These are phyloP conservation scores for Sisor rabdophorus DNA, from an alignment of 2,113 vertebrate species.

Conservation along the genomic window DNA sequence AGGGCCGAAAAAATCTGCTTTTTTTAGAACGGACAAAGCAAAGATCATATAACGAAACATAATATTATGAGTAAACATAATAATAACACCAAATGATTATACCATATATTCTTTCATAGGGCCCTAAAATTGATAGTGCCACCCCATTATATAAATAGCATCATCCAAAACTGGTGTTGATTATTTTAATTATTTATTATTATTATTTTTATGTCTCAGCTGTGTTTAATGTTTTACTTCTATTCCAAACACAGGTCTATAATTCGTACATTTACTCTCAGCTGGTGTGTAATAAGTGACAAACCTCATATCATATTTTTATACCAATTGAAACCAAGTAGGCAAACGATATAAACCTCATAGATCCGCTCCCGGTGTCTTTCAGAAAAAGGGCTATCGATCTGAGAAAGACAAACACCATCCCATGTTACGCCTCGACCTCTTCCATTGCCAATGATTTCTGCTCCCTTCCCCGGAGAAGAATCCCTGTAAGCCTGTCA, in stretches of 20 bases:
- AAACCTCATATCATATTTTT: background rate
- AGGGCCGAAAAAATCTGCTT: no score
- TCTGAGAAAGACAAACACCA: constrained; percentile 65
- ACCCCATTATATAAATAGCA: background rate
- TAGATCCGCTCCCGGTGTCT: constrained; percentile 61
- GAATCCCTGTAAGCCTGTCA: background rate
- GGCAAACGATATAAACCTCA: constrained; percentile 50
- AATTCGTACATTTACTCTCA: background rate
- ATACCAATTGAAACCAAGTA: background rate
- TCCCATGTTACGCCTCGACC: constrained; percentile 25
- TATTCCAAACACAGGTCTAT: background rate
- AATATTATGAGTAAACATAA: no score
- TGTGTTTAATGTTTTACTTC: background rate
- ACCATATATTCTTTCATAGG: no score
- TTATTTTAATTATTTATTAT: background rate
- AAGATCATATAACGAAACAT: no score
- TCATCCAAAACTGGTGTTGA: background rate
- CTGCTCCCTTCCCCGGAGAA: constrained; percentile 12
- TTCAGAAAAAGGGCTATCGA: constrained; percentile 59
- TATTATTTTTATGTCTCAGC: no score
- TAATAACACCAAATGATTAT: no score
- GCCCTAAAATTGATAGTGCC: no score
- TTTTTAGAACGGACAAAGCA: no score
- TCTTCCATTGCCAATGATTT: constrained; percentile 44
- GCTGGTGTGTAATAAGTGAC: background rate